Base-by-base conservation (phyloP, 1,140 invertebrate species). In the Cydia pomonella region DNA sequence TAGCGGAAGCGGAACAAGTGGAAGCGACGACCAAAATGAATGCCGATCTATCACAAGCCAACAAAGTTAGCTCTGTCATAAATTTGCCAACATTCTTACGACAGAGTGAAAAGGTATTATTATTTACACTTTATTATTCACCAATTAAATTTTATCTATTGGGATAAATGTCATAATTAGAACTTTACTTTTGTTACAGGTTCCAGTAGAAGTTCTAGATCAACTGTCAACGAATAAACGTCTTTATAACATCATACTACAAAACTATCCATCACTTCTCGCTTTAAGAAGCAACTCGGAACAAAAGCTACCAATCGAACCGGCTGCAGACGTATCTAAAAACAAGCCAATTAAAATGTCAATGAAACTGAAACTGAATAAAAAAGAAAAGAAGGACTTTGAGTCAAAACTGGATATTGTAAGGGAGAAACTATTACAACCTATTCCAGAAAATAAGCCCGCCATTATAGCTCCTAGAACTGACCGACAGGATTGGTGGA, bases 31-130 rank as follows among this genome's bases (percentile, higher is more conserved):
- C 93, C 2, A 93, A 94, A 75, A 87, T 83, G 21, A 92, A 92
- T 73, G 86, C 84, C 18, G 87, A 85, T 21, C 83, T 91, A n/a
- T 87, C 93, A 1, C 89, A 88, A 21, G 88, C 92, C 3, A 92
- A 94, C 3, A 91, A 91, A 77, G 92, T 87, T 74, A 93, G 89
- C 79, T 97, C 96, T 66, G 95, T 97, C 59, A 94, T 97, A 18
- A 96, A 96, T 91, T 89, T 97, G 27, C 97, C 97, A 0, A 97
- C 97, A 7, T 97, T 96, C 88, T 94, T 97, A 13, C 94, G 94
- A 82, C 94, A 96, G 87, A 95, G 95, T 80, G 96, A 97, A 91
- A 96, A 95, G 93, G 95, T 96, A 88, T 74, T 79, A 44, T 72
- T 64, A 72, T 73, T 75, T 18, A 72, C 59, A 38, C 3, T 44